phyloP scores from a whole-genome alignment of 2,113 vertebrate genomes.

The Rostratula benghalensis region DNA sequence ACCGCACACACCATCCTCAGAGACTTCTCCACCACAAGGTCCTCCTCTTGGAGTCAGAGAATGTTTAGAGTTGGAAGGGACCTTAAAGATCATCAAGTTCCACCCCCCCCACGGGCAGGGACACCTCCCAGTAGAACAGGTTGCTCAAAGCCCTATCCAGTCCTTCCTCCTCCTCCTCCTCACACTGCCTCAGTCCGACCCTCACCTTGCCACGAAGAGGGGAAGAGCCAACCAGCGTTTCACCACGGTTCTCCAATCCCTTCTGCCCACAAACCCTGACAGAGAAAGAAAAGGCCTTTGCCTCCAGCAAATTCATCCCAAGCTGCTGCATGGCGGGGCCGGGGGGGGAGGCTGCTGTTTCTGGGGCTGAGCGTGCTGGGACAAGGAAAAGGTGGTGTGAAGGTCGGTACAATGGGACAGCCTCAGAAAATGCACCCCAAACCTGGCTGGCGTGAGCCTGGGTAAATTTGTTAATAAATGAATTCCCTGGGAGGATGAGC shows the following conservation, averaged over 20 bases:
- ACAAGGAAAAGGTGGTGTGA: rapidly evolving
- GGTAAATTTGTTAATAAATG: neutral
- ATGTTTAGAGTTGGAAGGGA: no score
- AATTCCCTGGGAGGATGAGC: neutral
- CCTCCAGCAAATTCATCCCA: neutral
- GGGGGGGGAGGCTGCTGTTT: no score
- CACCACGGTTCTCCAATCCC: neutral
- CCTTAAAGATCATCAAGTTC: no score
- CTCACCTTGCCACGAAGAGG: rapidly evolving
- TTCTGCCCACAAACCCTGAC: neutral
- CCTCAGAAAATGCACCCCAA: rapidly evolving
- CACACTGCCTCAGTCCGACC: rapidly evolving
- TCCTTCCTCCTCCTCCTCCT: neutral
- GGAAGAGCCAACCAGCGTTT: no score
- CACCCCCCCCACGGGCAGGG: no score
- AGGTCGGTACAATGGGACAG: rapidly evolving
- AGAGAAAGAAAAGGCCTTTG: neutral
- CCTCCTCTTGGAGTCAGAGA: neutral
- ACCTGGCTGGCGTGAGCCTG: neutral
- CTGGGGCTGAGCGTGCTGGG: neutral
- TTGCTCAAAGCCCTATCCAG: neutral
- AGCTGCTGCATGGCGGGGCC: rapidly evolving
- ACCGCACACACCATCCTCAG: rapidly evolving
- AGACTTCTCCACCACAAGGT: rapidly evolving
- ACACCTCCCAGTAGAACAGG: no score